phyloP scores from a whole-genome alignment of 2,888 invertebrate species.

The Theretra japonica region DNA sequence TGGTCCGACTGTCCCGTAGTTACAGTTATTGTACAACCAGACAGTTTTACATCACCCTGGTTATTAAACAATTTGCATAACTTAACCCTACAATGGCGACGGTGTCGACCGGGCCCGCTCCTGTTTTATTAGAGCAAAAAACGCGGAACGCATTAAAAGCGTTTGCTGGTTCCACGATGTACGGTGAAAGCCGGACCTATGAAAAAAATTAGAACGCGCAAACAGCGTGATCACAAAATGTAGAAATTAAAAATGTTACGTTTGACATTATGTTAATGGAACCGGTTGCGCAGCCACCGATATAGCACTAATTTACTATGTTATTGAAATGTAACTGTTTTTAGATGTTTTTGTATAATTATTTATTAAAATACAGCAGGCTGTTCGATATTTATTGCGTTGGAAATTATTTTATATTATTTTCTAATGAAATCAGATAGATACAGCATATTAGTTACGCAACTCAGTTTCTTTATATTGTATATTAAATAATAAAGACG shows the following conservation, averaged over 20 bases:
- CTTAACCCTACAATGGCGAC: conserved; percentile 72
- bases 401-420: too few relatives aligned
- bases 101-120: conserved; percentile 56
- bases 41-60: conserved; percentile 54
- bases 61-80: conserved; percentile 79
- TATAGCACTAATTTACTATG: conserved; percentile 1
- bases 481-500: too few relatives aligned
- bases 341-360: background rate
- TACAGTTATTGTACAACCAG: conserved; percentile 26
- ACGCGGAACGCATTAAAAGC: conserved; percentile 57
- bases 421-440: too few relatives aligned
- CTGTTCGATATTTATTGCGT: too few relatives aligned
- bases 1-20: background rate
- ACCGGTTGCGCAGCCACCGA: conserved; percentile 1
- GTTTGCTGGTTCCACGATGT: conserved; percentile 55
- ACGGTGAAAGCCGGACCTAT: conserved; percentile 57
- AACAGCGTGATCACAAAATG: conserved; percentile 40
- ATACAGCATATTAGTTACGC: too few relatives aligned
- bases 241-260: conserved; percentile 33
- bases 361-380: background rate
- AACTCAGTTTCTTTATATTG: too few relatives aligned
- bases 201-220: conserved; percentile 41
- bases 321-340: conserved; percentile 8
- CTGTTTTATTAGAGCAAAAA: conserved; percentile 77
- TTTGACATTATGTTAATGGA: conserved; percentile 22